Evolutionary conservation across 2,797 vertebrate species (phyloP).

Genomic region (Macropus fuliginosus): DNA sequence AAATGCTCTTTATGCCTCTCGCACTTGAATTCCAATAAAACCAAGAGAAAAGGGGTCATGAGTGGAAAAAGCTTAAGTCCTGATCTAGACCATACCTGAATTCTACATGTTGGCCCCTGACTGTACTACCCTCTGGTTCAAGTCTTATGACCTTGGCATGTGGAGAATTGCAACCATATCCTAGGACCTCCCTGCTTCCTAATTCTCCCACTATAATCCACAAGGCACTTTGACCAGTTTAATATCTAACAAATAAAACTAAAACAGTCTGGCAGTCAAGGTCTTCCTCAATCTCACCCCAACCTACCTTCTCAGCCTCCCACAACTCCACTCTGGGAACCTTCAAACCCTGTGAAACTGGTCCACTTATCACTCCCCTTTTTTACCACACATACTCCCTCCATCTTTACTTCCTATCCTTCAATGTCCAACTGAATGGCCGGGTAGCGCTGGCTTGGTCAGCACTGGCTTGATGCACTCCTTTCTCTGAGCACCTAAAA

Average conservation of each 20-base stretch:
- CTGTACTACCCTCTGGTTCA: neutral
- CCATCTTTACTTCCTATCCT: neutral
- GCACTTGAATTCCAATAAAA: neutral
- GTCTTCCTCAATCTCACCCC: neutral
- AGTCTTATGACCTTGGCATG: neutral
- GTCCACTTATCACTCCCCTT: neutral
- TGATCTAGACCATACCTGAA: neutral
- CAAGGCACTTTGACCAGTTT: neutral
- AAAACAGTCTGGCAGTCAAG: neutral
- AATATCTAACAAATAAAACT: neutral
- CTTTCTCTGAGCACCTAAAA: neutral
- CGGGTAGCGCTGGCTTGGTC: neutral
- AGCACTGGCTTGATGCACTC: neutral
- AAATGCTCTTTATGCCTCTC: neutral
- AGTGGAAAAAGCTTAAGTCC: no score
- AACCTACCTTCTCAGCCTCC: neutral
- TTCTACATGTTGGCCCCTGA: neutral
- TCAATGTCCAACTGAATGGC: neutral
- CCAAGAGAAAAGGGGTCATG: neutral
- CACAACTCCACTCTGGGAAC: neutral
- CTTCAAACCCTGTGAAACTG: neutral
- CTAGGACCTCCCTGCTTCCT: neutral
- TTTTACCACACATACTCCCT: neutral
- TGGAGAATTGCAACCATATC: neutral
- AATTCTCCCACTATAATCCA: neutral